phyloP scores from a whole-genome alignment of 2,797 vertebrate genomes.

The Megalops cyprinoides region DNA sequence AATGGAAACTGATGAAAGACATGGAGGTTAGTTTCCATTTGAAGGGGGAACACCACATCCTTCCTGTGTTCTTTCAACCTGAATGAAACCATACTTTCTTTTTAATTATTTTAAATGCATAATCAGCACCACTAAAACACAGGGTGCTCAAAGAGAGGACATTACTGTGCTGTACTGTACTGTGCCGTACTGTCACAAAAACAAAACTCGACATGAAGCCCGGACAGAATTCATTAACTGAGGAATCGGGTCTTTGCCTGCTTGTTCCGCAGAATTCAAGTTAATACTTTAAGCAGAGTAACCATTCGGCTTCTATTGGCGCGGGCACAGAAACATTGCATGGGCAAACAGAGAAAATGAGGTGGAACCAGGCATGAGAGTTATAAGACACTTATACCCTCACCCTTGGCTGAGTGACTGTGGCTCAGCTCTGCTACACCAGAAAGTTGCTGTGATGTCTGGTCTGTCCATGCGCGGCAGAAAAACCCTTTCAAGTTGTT shows the following conservation, averaged over 20 bases:
- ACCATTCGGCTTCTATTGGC: too few relatives aligned
- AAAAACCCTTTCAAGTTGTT: neutral
- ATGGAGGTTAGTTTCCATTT: conserved; percentile 73
- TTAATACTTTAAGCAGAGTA: too few relatives aligned
- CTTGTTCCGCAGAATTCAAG: too few relatives aligned
- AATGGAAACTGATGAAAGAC: conserved; percentile 75
- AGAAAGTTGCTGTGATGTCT: neutral
- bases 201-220: too few relatives aligned
- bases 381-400: too few relatives aligned
- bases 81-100: conserved; percentile 31
- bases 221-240: neutral
- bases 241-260: neutral
- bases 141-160: neutral
- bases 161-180: neutral
- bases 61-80: conserved; percentile 68
- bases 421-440: neutral
- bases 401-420: too few relatives aligned
- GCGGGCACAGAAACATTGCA: too few relatives aligned
- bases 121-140: neutral
- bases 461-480: neutral
- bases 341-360: too few relatives aligned
- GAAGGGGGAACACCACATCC: conserved; percentile 75
- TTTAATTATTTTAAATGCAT: neutral
- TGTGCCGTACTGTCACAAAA: too few relatives aligned
- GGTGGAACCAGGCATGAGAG: too few relatives aligned